These are phyloP conservation scores for Prionailurus viverrinus DNA, from an alignment of 2,113 vertebrate species.

Conservation along the genomic window DNA sequence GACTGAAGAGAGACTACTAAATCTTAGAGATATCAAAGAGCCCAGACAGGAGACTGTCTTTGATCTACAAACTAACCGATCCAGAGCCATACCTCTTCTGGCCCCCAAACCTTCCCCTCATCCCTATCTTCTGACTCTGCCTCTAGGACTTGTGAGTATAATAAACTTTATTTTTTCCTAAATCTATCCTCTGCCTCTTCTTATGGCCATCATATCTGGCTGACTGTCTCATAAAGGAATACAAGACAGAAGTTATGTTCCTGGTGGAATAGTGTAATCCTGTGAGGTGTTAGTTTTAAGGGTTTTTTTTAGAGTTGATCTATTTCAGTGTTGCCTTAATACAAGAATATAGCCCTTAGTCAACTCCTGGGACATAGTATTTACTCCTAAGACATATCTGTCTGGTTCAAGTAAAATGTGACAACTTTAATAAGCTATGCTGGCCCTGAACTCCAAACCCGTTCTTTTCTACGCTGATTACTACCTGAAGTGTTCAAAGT, in stretches of 20 bases:
- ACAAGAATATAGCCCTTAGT: background rate
- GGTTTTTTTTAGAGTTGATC: background rate
- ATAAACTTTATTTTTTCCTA: background rate
- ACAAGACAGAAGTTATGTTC: background rate
- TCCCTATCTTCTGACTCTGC: background rate
- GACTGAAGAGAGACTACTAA: too few species aligned
- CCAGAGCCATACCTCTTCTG: background rate
- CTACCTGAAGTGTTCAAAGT: background rate
- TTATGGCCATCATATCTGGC: background rate
- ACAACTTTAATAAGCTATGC: background rate
- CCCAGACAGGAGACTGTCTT: background rate
- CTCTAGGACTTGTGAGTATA: background rate
- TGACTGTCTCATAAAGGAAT: background rate
- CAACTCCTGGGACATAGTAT: background rate
- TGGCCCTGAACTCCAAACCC: background rate
- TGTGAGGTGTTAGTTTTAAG: background rate
- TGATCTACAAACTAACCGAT: background rate
- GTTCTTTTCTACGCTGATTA: background rate
- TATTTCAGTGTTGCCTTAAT: background rate
- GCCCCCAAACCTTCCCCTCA: background rate
- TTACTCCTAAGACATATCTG: background rate
- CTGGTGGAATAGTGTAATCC: background rate
- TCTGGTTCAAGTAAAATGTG: background rate
- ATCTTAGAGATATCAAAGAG: background rate
- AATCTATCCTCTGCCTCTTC: background rate